These are phyloP conservation scores for Phorcus lineatus DNA, from an alignment of 2,888 invertebrate species.

Conservation along the genomic window DNA sequence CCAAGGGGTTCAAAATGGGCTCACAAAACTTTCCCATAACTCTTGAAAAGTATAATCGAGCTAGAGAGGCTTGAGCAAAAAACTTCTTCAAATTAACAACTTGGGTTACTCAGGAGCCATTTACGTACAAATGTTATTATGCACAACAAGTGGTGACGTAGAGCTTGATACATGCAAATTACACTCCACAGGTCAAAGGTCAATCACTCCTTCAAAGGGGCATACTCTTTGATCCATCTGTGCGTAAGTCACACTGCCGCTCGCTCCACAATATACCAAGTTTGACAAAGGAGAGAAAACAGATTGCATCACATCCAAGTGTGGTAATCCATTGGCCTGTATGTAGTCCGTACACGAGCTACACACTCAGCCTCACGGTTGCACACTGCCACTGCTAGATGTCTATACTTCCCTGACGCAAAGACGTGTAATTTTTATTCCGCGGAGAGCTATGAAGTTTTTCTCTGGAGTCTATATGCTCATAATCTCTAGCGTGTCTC, in stretches of 20 bases:
- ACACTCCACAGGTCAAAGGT: slow-evolving; percentile 22
- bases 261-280: slow-evolving; percentile 3
- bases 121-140: slow-evolving; percentile 11
- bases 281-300: slow-evolving; percentile 9
- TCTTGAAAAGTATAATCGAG: not conserved
- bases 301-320: slow-evolving; percentile 16
- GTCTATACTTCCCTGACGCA: slow-evolving; percentile 69
- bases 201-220: slow-evolving; percentile 2
- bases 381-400: slow-evolving; percentile 49
- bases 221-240: slow-evolving; percentile 2
- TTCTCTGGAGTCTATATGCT: slow-evolving; percentile 43
- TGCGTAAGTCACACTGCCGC: slow-evolving; percentile 19
- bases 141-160: slow-evolving; percentile 20
- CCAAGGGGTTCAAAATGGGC: not conserved
- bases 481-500: slow-evolving; percentile 35
- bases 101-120: not conserved
- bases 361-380: not conserved
- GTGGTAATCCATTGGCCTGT: not conserved
- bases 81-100: slow-evolving; percentile 10
- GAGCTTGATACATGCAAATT: slow-evolving; percentile 13
- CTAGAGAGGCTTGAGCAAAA: slow-evolving; percentile 20
- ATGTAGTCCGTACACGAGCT: not conserved
- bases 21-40: slow-evolving; percentile 22
- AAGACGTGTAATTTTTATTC: slow-evolving; percentile 51
- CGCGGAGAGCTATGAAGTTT: slow-evolving; percentile 45